phyloP scores from a whole-genome alignment of 2,888 invertebrate species.

The Himalopsyche anomala region DNA sequence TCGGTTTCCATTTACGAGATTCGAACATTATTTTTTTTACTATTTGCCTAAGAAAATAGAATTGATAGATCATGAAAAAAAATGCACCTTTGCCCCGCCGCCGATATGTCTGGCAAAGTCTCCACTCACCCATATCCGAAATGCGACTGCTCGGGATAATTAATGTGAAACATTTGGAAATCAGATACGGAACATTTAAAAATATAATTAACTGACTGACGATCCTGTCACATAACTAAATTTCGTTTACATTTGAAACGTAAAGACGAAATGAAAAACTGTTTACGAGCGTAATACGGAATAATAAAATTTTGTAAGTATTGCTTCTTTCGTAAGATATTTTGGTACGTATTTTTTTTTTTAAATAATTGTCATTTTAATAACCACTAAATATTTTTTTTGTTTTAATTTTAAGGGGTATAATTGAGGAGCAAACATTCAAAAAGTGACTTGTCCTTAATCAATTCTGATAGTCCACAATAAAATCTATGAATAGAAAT shows the following conservation, averaged over 20 bases:
- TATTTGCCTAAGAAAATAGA: slow-evolving; percentile 17
- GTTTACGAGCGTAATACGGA: not conserved
- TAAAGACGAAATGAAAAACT: too few species aligned
- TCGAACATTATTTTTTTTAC: not conserved
- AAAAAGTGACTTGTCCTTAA: too few species aligned
- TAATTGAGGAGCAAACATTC: too few species aligned
- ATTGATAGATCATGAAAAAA: not conserved
- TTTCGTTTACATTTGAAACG: not conserved
- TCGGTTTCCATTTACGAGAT: not conserved
- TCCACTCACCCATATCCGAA: slow-evolving; percentile 1
- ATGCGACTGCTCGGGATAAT: slow-evolving; percentile 24
- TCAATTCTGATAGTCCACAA: too few species aligned
- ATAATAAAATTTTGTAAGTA: too few species aligned
- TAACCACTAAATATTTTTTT: too few species aligned
- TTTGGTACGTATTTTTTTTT: too few species aligned
- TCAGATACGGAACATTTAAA: slow-evolving; percentile 53
- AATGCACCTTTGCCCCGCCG: slow-evolving; percentile 39
- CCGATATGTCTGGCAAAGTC: slow-evolving; percentile 51
- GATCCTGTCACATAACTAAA: slow-evolving; percentile 46
- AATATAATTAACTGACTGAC: slow-evolving; percentile 59
- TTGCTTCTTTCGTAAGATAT: too few species aligned
- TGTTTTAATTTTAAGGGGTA: too few species aligned
- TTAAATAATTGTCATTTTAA: too few species aligned
- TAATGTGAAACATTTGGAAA: slow-evolving; percentile 53
- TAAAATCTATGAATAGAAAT: too few species aligned